Evolutionary conservation across 2,113 vertebrate species (phyloP).

Genomic region (Oriolus oriolus): DNA sequence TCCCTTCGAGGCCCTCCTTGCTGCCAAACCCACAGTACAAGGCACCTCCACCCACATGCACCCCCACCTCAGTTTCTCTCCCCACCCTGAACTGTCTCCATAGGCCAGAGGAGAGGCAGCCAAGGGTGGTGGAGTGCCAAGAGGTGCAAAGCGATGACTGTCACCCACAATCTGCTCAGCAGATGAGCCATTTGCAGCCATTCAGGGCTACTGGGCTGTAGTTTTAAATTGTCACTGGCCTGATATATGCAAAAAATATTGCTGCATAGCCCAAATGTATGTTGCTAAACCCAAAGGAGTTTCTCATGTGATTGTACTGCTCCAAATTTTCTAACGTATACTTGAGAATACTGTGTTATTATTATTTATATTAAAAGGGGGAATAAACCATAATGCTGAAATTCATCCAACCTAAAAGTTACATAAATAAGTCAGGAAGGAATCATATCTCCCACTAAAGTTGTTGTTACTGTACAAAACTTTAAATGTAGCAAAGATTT

Average conservation of each 20-base stretch:
- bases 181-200: not conserved
- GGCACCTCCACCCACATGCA: not conserved
- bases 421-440: not conserved
- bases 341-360: not conserved
- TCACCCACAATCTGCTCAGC: not conserved
- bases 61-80: not conserved
- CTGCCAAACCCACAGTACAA: not conserved
- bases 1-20: not conserved
- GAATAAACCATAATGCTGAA: not conserved
- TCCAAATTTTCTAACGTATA: not conserved
- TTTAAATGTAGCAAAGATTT: not conserved
- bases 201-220: not conserved
- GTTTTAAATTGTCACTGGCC: not conserved
- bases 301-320: not conserved
- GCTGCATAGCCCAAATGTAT: not conserved
- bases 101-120: not conserved
- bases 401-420: not conserved
- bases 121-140: not conserved
- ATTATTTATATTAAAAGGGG: not conserved
- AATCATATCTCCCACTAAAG: not conserved
- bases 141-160: not conserved
- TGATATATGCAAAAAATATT: not conserved
- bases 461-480: not conserved
- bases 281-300: not conserved
- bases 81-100: rapidly evolving